Percentiles rank a stretch among this genome's conserved stretches.
Evolutionary conservation across 2,797 vertebrate genomes (phyloP).

Genomic region (Chelidonichthys spinosus): DNA sequence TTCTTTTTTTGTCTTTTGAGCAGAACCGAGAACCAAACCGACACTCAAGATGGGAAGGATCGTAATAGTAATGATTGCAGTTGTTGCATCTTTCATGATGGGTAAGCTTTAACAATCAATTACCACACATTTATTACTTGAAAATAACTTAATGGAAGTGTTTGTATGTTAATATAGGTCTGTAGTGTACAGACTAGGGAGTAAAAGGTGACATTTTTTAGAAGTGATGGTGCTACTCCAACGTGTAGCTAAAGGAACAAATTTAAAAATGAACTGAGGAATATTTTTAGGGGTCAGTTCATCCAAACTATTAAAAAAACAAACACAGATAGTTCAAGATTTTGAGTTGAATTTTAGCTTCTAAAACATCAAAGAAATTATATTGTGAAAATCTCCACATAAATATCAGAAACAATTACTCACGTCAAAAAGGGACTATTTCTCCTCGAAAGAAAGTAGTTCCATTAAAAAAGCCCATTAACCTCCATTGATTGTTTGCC

Average conservation of each 20-base stretch:
- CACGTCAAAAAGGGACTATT: not conserved
- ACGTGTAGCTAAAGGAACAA: not conserved
- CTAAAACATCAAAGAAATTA: not conserved
- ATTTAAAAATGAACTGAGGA: not conserved
- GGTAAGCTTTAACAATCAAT: slow-evolving; percentile 65
- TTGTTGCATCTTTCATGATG: slow-evolving; percentile 68
- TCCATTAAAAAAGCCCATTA: not conserved
- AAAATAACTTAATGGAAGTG: not conserved
- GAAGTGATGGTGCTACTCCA: not conserved
- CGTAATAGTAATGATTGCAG: slow-evolving; percentile 62
- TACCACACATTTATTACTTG: not conserved
- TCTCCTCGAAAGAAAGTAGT: not conserved
- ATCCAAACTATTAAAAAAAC: not conserved
- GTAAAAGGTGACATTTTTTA: not conserved
- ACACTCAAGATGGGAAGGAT: slow-evolving; percentile 71
- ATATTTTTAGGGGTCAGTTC: not conserved
- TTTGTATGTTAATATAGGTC: not conserved
- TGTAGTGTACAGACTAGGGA: not conserved
- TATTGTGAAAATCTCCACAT: not conserved
- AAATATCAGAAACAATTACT: not conserved
- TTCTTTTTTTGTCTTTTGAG: slow-evolving; percentile 3
- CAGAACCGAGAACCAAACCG: slow-evolving; percentile 14
- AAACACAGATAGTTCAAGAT: not conserved
- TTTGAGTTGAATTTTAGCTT: not conserved
- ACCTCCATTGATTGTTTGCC: not conserved